phyloP scores from a whole-genome alignment of 1,140 invertebrate genomes.

The Pseudomyrmex sp. region DNA sequence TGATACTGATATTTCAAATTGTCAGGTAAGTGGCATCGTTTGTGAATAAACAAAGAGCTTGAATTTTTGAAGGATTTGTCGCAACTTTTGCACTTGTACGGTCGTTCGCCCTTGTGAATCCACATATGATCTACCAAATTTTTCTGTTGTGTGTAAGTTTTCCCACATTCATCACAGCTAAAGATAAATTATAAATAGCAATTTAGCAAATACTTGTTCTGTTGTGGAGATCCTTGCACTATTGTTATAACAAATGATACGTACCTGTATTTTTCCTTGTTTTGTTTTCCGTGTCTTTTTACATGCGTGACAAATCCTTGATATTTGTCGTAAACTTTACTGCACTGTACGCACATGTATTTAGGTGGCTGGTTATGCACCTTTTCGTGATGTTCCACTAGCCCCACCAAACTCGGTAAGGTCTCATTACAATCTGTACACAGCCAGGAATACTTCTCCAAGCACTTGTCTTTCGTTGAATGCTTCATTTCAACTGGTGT shows the following conservation, averaged over 20 bases:
- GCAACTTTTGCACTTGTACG: constrained; percentile 85
- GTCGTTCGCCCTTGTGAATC: constrained; percentile 85
- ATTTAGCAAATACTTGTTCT: constrained; percentile 7
- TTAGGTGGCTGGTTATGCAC: constrained; percentile 86
- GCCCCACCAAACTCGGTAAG: constrained; percentile 83
- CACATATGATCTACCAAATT: constrained; percentile 85
- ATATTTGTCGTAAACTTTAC: constrained; percentile 87
- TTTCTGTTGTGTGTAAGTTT: constrained; percentile 85
- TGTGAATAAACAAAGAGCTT: constrained; percentile 86
- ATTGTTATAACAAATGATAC: constrained; percentile 4
- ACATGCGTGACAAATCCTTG: constrained; percentile 87
- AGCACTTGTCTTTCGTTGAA: constrained; percentile 68
- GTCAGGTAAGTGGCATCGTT: constrained; percentile 86
- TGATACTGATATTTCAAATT: constrained; percentile 86
- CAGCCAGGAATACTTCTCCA: constrained; percentile 86
- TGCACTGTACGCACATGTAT: constrained; percentile 87
- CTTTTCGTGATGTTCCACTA: constrained; percentile 85
- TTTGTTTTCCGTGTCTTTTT: constrained; percentile 85
- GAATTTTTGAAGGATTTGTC: constrained; percentile 86
- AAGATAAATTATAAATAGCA: constrained; percentile 36
- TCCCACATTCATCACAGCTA: constrained; percentile 86
- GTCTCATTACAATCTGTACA: constrained; percentile 86
- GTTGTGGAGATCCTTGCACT: constrained; percentile 5
- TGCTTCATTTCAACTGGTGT: constrained; percentile 61
- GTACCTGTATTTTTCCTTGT: constrained; percentile 84